Conservation (phyloP, 23 tunicate species). For the Trididemnum clinides region DNA sequence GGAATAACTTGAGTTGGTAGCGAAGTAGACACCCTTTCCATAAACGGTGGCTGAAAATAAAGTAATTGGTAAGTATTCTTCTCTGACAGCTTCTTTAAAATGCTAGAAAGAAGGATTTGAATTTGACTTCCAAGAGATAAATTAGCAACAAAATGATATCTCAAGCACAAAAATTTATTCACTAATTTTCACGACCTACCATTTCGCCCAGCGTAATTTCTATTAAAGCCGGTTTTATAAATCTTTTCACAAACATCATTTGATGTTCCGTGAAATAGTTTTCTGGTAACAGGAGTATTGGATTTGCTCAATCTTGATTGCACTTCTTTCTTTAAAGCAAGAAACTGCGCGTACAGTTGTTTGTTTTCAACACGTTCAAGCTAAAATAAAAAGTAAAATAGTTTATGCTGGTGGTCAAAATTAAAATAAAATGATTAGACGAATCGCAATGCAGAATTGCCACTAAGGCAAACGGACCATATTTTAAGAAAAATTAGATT, state of each 20-base stretch:
- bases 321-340: not conserved
- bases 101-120: too few relatives aligned
- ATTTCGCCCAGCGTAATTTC: slow-evolving; percentile 12
- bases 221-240: not conserved
- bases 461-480: too few relatives aligned
- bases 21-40: slow-evolving; percentile 44
- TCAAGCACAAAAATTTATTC: too few relatives aligned
- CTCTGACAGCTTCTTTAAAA: too few relatives aligned
- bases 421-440: too few relatives aligned
- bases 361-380: not conserved
- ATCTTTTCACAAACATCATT: slow-evolving; percentile 6
- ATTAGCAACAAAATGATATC: too few relatives aligned
- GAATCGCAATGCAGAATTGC: too few relatives aligned
- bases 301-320: not conserved
- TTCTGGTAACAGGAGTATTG: not conserved
- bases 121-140: too few relatives aligned
- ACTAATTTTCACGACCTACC: not conserved
- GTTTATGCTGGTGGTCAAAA: too few relatives aligned
- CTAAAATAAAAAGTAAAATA: not conserved
- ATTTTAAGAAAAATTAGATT: too few relatives aligned
- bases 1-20: slow-evolving; percentile 30
- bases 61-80: too few relatives aligned
- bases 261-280: slow-evolving; percentile 1
- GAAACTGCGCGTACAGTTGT: not conserved
- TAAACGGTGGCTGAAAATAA: slow-evolving; percentile 33